Conservation (phyloP, 30 jellyfish, hydroid and myxozoan species). For the Aurelia sp. region DNA sequence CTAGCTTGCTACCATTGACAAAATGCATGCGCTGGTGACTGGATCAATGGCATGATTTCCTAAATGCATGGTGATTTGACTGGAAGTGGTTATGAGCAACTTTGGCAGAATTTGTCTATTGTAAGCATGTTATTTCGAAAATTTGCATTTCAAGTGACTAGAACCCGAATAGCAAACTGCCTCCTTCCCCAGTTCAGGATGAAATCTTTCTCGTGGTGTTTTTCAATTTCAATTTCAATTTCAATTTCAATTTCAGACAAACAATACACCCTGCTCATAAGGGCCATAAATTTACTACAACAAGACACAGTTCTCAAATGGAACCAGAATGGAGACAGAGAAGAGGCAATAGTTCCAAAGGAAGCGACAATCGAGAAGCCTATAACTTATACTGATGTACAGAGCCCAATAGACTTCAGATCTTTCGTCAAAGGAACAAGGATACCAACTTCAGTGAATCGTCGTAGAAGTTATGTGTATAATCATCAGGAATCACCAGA, state of each 20-base stretch:
- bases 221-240: not conserved
- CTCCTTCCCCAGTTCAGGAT: too few relatives aligned
- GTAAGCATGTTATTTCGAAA: too few relatives aligned
- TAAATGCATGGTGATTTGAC: too few relatives aligned
- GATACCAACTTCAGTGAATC: not conserved
- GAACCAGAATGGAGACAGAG: not conserved
- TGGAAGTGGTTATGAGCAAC: too few relatives aligned
- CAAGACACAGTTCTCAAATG: not conserved
- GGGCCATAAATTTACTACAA: conserved; percentile 4
- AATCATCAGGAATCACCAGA: not conserved
- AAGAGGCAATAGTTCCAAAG: not conserved
- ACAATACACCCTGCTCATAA: not conserved
- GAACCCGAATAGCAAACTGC: too few relatives aligned
- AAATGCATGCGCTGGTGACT: too few relatives aligned
- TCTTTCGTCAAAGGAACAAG: not conserved
- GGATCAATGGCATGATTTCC: too few relatives aligned
- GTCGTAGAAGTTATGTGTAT: not conserved
- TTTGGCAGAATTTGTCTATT: too few relatives aligned
- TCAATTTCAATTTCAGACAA: not conserved
- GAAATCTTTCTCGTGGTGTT: too few relatives aligned
- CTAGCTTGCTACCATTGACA: too few relatives aligned
- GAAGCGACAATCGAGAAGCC: not conserved
- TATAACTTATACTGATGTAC: not conserved
- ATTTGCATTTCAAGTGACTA: too few relatives aligned
- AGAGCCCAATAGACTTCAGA: conserved; percentile 14